Conservation (phyloP, 2,797 vertebrate genomes). For the Coccyzus lansbergi region DNA sequence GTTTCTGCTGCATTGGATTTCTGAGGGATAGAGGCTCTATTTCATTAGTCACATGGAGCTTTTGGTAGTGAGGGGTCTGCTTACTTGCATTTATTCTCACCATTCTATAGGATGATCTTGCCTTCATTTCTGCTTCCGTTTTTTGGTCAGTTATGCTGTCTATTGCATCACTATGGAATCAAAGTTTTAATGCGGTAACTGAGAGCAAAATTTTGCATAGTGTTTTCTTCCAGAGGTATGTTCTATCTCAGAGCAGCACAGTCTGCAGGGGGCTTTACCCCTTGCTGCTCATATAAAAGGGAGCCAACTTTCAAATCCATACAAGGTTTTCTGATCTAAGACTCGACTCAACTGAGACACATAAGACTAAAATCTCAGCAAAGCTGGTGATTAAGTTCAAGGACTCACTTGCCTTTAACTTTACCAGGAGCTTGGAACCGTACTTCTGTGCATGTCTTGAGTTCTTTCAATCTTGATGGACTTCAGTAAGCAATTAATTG, state of each 20-base stretch:
- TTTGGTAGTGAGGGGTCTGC: neutral
- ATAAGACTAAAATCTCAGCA: neutral
- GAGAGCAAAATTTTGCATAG: neutral
- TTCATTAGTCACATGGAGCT: neutral
- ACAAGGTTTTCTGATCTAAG: neutral
- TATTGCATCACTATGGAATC: fast-evolving
- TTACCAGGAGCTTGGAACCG: neutral
- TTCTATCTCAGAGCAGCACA: neutral
- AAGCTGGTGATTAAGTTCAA: neutral
- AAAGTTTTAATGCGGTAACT: neutral
- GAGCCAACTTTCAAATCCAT: neutral
- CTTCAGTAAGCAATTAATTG: neutral
- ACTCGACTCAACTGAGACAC: neutral
- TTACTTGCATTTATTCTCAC: neutral
- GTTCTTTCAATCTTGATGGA: neutral
- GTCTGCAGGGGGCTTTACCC: neutral
- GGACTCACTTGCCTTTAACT: neutral
- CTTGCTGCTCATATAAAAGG: neutral
- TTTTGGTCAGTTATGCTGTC: neutral
- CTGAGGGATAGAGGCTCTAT: neutral
- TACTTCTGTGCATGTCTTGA: neutral
- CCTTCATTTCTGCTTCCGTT: neutral
- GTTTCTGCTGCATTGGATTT: neutral
- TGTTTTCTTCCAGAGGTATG: neutral
- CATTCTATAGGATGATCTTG: neutral